phyloP scores from a whole-genome alignment of 1,140 invertebrate species.

The Sinella curviseta region DNA sequence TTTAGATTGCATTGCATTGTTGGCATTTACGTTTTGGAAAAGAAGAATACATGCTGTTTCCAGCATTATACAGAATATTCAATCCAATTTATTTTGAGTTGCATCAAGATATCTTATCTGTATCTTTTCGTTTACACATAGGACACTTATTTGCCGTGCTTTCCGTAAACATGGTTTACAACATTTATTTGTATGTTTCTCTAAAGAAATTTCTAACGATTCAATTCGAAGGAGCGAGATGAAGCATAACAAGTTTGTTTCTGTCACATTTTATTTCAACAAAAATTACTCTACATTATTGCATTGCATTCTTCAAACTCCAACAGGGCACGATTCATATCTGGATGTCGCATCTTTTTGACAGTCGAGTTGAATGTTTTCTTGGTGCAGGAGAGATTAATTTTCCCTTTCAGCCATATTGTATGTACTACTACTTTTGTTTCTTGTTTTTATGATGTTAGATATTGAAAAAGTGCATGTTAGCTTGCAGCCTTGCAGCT shows the following conservation, averaged over 20 bases:
- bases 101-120: not conserved
- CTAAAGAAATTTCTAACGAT: not conserved
- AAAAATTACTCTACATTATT: constrained; percentile 10
- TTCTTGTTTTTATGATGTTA: no score
- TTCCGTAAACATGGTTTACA: no score
- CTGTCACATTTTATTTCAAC: constrained; percentile 26
- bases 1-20: not conserved
- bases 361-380: not conserved
- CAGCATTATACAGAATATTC: not conserved
- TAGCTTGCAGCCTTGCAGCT: no score
- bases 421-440: not conserved
- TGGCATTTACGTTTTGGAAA: not conserved
- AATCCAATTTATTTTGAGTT: not conserved
- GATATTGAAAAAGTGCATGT: no score
- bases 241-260: constrained; percentile 15
- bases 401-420: not conserved
- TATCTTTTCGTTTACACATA: not conserved
- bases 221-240: not conserved
- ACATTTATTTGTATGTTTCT: not conserved
- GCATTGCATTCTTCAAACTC: not conserved
- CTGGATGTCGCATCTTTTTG: constrained; percentile 20
- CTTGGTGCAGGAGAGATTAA: not conserved
- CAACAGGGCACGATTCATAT: not conserved
- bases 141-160: no score
- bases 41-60: not conserved